phyloP scores from a whole-genome alignment of 2,888 invertebrate species.

The Amphipyra tragopoginis region DNA sequence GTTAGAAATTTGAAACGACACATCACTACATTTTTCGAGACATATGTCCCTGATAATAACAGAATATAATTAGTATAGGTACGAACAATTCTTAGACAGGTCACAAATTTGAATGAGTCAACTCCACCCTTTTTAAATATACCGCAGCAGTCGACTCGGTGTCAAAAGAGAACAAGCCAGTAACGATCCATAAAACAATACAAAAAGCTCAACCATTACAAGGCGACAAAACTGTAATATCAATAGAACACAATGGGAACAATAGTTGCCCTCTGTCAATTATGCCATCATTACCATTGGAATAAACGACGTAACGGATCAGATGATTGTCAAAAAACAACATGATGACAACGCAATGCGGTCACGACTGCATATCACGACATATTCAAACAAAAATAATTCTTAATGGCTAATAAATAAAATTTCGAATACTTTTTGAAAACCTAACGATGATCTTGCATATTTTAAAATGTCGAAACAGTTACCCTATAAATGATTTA shows the following conservation, averaged over 20 bases:
- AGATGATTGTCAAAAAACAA: constrained; percentile 83
- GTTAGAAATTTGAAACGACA: constrained; percentile 39
- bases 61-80: constrained; percentile 55
- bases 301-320: constrained; percentile 87
- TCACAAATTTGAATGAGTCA: constrained; percentile 73
- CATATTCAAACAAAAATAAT: constrained; percentile 66
- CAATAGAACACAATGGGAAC: constrained; percentile 88
- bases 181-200: constrained; percentile 82
- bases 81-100: constrained; percentile 62
- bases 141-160: constrained; percentile 72
- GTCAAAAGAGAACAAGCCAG: constrained; percentile 73
- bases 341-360: constrained; percentile 78
- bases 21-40: constrained; percentile 26
- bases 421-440: constrained; percentile 59
- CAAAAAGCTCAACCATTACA: constrained; percentile 83
- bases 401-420: constrained; percentile 71
- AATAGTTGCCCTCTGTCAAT: constrained; percentile 89
- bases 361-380: constrained; percentile 58
- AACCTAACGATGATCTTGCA: constrained; percentile 73
- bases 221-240: constrained; percentile 89
- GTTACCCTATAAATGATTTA: constrained; percentile 86
- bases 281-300: constrained; percentile 89
- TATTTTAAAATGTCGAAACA: constrained; percentile 77
- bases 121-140: constrained; percentile 85
- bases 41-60: constrained; percentile 32